Base-by-base conservation (phyloP, 2,888 invertebrate species). In the Campoplex nolae region DNA sequence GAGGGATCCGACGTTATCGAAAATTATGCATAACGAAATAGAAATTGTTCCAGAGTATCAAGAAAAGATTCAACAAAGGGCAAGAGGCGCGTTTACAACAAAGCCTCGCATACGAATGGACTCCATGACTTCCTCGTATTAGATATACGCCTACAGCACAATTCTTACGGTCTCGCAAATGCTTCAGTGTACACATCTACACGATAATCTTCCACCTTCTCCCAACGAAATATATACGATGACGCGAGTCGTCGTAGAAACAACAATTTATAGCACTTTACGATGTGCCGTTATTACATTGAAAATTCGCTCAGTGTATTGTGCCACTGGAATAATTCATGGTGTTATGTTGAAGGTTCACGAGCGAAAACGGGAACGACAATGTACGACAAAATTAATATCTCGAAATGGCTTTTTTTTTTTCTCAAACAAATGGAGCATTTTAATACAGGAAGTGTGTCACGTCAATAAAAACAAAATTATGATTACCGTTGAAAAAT, bases 181-280 rank as follows among this genome's bases (percentile, higher is more conserved):
- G 23, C 3, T 32, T 58, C 13, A 4, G 28, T 56, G 6, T 23
- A 54, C 7, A 35, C 35, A 67, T 32, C 16, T 16, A 65, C 65
- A 35, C 67, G 18, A 16, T n/a, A 67, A 38, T 38, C 67, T 32
- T 58, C 58, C 23, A 28, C 13, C 32, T 18, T 65, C 35, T 18
- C 35, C 13, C 28, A 6, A 9, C 35, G n/a, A 23, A 67, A 67
- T n/a, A 67, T n/a, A 67, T 42, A 38, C 67, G 67, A 67, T 42
- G 18, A 42, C 38, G 38, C 38, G 9, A n/a, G n/a, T 67, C n/a
- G n/a, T 67, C 67, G 18, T 42, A 67, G n/a, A 42, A 67, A 67
- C 38, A 67, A 42, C 67, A 32, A 67, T 67, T 67, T n/a, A 67
- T 9, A 42, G 42, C 42, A 38, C 38, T 67, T 67, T n/a, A 35